These are phyloP conservation scores for Himalopsyche kuldschensis DNA, from an alignment of 2,888 invertebrate genomes.

Conservation along the genomic window DNA sequence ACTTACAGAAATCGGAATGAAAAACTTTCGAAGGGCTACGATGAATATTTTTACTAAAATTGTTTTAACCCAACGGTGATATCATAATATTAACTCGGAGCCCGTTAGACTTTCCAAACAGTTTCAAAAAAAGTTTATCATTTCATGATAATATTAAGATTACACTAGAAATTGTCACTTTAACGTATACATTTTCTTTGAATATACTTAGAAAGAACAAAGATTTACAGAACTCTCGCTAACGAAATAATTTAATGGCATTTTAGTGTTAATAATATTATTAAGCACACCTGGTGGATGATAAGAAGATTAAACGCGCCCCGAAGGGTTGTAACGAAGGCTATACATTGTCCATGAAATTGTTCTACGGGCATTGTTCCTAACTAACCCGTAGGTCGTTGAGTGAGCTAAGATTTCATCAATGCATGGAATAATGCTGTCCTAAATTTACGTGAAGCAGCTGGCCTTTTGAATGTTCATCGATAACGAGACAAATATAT, in stretches of 20 bases:
- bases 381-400: neutral
- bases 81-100: too few relatives aligned
- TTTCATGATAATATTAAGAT: too few relatives aligned
- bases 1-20: too few relatives aligned
- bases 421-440: neutral
- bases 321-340: neutral
- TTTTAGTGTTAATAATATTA: neutral
- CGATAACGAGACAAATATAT: too few relatives aligned
- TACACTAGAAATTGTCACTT: too few relatives aligned
- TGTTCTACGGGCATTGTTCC: conserved; percentile 17
- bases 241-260: neutral
- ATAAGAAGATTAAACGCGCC: neutral
- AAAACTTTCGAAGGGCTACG: too few relatives aligned
- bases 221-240: neutral
- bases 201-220: too few relatives aligned
- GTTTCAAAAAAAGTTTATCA: too few relatives aligned
- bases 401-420: neutral
- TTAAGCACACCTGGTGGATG: neutral
- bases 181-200: too few relatives aligned
- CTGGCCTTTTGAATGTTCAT: neutral
- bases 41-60: too few relatives aligned
- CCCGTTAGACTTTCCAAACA: too few relatives aligned
- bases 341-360: conserved; percentile 12
- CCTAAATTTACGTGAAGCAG: neutral
- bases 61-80: too few relatives aligned